Conservation (phyloP, 2,888 invertebrate genomes). For the Pristionchus fissidentatus region DNA sequence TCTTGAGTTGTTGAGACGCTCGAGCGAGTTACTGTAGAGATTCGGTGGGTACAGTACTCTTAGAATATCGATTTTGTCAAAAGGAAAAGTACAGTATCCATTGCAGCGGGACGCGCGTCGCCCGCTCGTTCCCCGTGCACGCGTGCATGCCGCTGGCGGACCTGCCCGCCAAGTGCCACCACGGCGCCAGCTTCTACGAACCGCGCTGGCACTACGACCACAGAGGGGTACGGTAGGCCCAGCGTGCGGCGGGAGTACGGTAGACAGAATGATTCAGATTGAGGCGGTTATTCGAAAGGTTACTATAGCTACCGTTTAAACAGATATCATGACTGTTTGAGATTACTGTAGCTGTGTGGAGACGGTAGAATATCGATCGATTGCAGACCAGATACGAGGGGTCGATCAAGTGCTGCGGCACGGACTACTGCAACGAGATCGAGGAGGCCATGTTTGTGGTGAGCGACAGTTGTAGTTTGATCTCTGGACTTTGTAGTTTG, state of each 20-base stretch:
- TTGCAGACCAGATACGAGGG: background rate
- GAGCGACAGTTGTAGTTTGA: background rate
- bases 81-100: no score
- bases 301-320: no score
- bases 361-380: background rate
- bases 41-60: no score
- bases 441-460: conserved; percentile 22
- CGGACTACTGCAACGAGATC: conserved; percentile 12
- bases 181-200: background rate
- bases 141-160: background rate
- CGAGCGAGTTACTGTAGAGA: background rate
- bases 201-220: background rate
- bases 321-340: background rate
- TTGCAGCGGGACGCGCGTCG: background rate
- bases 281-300: no score
- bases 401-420: conserved; percentile 8
- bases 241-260: no score
- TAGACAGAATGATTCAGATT: no score
- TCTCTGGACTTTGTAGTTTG: background rate
- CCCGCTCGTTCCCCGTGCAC: background rate
- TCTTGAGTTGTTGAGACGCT: background rate
- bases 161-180: background rate
- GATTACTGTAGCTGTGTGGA: background rate
- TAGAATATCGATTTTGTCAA: no score
- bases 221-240: background rate